A percentile compares a stretch with the other conserved stretches of the same genome.
Conservation (phyloP, 2,113 vertebrate genomes). For the Equus quagga region DNA sequence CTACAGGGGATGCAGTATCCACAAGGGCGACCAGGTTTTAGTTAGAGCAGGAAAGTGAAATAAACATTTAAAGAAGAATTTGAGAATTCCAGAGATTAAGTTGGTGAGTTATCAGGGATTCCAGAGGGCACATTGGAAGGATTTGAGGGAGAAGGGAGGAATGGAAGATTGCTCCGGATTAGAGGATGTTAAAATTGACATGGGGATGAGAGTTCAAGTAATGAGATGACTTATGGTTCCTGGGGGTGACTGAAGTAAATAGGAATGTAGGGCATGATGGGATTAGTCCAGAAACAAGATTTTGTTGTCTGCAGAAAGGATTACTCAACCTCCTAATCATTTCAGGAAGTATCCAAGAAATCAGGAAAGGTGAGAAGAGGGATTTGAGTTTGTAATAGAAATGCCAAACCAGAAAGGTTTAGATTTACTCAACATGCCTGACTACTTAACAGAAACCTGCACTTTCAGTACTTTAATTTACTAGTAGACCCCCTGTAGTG, state of each 20-base stretch:
- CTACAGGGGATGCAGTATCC: background rate
- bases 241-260: conserved; percentile 34
- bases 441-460: background rate
- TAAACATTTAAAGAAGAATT: conserved; percentile 28
- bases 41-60: background rate
- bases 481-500: background rate
- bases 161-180: conserved; percentile 44
- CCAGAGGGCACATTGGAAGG: background rate
- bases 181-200: background rate
- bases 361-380: conserved; percentile 42
- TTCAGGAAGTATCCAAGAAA: background rate
- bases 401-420: background rate
- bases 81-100: background rate
- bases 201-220: conserved; percentile 19
- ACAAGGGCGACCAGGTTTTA: background rate
- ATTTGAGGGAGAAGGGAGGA: conserved; percentile 9
- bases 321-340: conserved; percentile 27
- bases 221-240: conserved; percentile 13
- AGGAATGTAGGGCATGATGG: conserved; percentile 69
- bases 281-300: conserved; percentile 57
- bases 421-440: background rate
- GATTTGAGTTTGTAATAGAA: conserved; percentile 22
- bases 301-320: conserved; percentile 57
- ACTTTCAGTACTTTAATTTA: background rate
- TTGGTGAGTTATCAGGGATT: conserved; percentile 54